Conservation (phyloP, 1,140 invertebrate species). For the Catajapyx aquilonaris region DNA sequence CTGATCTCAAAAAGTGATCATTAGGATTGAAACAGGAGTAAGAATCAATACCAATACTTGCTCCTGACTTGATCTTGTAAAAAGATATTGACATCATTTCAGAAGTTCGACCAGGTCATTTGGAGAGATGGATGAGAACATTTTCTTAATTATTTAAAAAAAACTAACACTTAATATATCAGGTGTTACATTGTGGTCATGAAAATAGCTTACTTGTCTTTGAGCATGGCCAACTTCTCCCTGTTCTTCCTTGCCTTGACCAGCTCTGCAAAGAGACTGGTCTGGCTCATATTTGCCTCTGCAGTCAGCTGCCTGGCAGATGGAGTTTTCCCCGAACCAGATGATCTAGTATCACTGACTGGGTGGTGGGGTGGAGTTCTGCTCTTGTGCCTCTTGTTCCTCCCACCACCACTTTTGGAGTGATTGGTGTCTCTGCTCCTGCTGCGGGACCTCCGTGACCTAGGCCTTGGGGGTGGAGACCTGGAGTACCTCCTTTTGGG, state of each 20-base stretch:
- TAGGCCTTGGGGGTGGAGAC: conserved; percentile 6
- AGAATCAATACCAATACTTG: no score
- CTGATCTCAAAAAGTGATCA: no score
- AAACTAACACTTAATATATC: no score
- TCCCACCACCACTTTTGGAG: no score
- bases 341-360: not conserved
- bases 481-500: no score
- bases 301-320: conserved; percentile 7
- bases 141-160: no score
- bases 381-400: no score
- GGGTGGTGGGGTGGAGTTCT: not conserved
- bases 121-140: no score
- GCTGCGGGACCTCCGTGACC: conserved; percentile 17
- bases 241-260: conserved; percentile 64
- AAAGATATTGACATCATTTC: no score
- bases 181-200: conserved; percentile 5
- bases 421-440: conserved; percentile 12
- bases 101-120: no score
- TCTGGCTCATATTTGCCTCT: conserved; percentile 50
- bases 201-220: conserved; percentile 6
- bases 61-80: no score
- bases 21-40: no score
- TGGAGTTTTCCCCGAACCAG: not conserved
- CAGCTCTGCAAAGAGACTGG: conserved; percentile 67
- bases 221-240: conserved; percentile 34